Conservation (phyloP, 2,113 vertebrate species). For the Diglossa brunneiventris region DNA sequence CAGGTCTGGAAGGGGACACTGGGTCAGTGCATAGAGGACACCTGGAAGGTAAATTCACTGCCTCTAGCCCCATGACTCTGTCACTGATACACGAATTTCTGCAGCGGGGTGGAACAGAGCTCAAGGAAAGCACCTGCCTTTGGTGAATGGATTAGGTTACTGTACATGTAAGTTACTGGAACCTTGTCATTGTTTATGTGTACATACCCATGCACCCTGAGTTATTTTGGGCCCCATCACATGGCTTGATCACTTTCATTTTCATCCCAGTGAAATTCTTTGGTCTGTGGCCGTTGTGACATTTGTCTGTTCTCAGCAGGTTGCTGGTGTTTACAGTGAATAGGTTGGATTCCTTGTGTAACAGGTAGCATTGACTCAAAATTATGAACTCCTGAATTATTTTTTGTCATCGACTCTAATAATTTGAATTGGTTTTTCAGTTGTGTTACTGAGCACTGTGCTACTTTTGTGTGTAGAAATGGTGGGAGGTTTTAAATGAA, state of each 20-base stretch:
- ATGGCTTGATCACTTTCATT: neutral
- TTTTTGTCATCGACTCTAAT: neutral
- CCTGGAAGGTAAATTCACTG: neutral
- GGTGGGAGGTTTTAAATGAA: neutral
- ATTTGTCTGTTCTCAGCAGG: neutral
- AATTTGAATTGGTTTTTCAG: neutral
- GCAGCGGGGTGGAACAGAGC: rapidly evolving
- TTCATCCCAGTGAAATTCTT: neutral
- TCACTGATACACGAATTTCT: neutral
- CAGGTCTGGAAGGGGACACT: neutral
- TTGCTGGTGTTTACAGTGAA: neutral
- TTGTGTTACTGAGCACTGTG: rapidly evolving
- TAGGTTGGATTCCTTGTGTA: neutral
- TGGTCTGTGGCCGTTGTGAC: neutral
- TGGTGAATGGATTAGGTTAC: neutral
- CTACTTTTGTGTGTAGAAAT: neutral
- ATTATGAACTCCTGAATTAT: neutral
- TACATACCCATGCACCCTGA: neutral
- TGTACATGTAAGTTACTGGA: neutral
- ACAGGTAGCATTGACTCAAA: neutral
- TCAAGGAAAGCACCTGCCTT: neutral
- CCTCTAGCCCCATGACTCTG: neutral
- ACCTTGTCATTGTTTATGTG: neutral
- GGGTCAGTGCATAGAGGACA: neutral
- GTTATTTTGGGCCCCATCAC: neutral